Percentiles rank a stretch among this genome's conserved stretches.
Evolutionary conservation across 1,140 invertebrate genomes (phyloP).

Genomic region (Drosophila punjabiensis): DNA sequence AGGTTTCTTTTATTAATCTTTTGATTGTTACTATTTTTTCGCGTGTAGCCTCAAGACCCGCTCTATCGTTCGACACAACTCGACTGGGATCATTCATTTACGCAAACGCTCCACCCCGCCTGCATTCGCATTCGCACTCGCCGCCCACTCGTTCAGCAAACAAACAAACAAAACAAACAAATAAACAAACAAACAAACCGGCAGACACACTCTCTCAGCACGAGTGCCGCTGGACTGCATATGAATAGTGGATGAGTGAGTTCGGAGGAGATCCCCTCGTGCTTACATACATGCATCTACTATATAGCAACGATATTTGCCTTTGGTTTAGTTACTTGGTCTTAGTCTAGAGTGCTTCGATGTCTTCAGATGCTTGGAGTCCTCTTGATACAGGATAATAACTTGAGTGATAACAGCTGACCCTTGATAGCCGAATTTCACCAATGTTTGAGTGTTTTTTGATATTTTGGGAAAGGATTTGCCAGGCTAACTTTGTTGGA

Average conservation of each 20-base stretch:
- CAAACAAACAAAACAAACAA: conserved; percentile 30
- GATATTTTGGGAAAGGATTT: neutral
- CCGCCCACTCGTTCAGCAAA: conserved; percentile 65
- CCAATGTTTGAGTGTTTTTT: neutral
- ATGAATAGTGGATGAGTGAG: conserved; percentile 70
- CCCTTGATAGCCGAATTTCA: neutral
- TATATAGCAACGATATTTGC: conserved; percentile 4
- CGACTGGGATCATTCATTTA: conserved; percentile 77
- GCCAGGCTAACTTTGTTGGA: neutral
- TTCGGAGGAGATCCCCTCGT: neutral
- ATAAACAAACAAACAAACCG: conserved; percentile 34
- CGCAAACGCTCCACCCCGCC: conserved; percentile 53
- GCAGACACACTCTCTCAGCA: conserved; percentile 28
- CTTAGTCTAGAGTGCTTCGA: conserved; percentile 15
- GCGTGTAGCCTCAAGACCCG: conserved; percentile 22
- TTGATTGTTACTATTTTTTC: neutral
- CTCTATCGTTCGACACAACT: conserved; percentile 35
- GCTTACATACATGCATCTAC: conserved; percentile 2
- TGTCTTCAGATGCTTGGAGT: conserved; percentile 13
- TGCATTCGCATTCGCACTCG: conserved; percentile 46
- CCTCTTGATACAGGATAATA: conserved; percentile 2
- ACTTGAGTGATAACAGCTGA: neutral
- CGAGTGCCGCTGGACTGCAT: conserved; percentile 65
- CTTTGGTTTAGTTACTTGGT: conserved; percentile 47
- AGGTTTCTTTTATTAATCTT: no score